Evolutionary conservation across 2,113 vertebrate species (phyloP).

Genomic region (Cheirogaleus medius): DNA sequence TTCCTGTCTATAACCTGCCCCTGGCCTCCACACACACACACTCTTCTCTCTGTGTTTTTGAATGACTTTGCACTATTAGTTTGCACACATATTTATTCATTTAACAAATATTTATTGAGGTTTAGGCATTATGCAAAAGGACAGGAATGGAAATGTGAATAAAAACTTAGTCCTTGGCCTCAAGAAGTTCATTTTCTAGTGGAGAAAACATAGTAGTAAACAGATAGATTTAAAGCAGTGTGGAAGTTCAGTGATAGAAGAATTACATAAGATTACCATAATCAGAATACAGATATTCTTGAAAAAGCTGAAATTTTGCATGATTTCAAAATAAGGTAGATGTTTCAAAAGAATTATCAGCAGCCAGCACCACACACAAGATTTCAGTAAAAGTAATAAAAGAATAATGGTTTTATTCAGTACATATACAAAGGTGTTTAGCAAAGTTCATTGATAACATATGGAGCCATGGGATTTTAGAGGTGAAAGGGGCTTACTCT

Average conservation of each 20-base stretch:
- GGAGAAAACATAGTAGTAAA: not conserved
- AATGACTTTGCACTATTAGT: not conserved
- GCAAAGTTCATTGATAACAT: not conserved
- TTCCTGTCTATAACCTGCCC: not conserved
- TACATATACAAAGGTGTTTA: not conserved
- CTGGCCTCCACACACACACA: fast-evolving
- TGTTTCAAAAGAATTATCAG: conserved; percentile 25
- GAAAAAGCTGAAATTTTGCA: conserved; percentile 51
- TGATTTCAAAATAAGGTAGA: conserved; percentile 55
- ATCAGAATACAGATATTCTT: conserved; percentile 53
- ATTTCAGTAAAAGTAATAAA: not conserved
- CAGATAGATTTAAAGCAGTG: not conserved
- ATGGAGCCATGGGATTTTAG: not conserved
- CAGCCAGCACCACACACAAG: not conserved
- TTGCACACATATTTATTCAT: not conserved
- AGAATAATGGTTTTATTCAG: not conserved
- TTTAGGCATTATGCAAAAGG: not conserved
- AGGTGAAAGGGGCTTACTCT: not conserved
- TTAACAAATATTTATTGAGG: not conserved
- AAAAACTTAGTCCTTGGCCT: not conserved
- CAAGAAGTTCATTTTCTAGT: not conserved
- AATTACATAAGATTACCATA: not conserved
- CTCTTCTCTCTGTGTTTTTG: not conserved
- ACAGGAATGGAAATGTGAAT: not conserved
- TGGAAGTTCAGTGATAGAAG: not conserved